phyloP scores from a whole-genome alignment of 2,113 vertebrate genomes.

The Trochalopteron elliotii region DNA sequence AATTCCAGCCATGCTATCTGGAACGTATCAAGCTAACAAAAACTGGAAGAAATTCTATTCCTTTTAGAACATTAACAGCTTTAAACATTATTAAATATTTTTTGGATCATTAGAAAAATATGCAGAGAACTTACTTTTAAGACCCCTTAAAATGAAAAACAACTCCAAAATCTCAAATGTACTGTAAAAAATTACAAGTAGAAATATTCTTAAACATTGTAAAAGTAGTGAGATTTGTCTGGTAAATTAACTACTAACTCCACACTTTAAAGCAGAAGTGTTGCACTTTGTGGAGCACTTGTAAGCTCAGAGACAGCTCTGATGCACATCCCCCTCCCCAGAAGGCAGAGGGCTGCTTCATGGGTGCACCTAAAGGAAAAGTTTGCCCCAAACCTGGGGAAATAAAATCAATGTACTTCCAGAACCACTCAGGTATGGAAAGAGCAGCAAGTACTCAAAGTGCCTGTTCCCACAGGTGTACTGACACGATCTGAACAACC shows the following conservation, averaged over 20 bases:
- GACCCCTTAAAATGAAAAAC: background rate
- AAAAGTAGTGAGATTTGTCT: background rate
- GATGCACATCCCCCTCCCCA: background rate
- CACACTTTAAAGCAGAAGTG: background rate
- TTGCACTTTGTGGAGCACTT: background rate
- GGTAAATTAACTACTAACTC: background rate
- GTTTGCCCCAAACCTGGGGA: background rate
- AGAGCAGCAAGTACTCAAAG: background rate
- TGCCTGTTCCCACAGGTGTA: background rate
- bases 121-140: background rate
- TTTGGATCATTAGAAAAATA: background rate
- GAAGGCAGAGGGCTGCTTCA: background rate
- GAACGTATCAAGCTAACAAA: background rate
- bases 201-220: background rate
- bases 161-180: background rate
- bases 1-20: background rate
- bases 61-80: background rate
- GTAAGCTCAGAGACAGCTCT: background rate
- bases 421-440: background rate
- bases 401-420: background rate
- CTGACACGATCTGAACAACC: rapidly evolving
- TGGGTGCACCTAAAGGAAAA: background rate
- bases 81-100: background rate
- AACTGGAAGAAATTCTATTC: background rate
- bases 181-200: background rate